These are phyloP conservation scores for Ramazzottius varieornatus DNA, from an alignment of 2,888 invertebrate genomes.

Conservation along the genomic window DNA sequence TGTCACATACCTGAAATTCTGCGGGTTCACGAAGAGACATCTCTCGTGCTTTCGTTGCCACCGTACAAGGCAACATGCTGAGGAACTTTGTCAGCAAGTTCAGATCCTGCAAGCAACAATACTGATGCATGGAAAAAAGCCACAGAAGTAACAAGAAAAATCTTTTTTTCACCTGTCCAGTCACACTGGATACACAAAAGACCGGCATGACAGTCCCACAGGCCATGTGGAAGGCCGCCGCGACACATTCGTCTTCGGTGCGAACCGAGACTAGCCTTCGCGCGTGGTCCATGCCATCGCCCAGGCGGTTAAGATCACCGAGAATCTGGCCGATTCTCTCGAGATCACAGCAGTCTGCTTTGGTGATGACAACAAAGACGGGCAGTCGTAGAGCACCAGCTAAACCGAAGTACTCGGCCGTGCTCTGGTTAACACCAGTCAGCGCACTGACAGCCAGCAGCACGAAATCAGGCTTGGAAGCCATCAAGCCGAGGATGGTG, in stretches of 20 bases:
- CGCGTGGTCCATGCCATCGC: not conserved
- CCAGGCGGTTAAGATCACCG: not conserved
- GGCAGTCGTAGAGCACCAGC: slow-evolving; percentile 35
- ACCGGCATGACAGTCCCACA: slow-evolving; percentile 22
- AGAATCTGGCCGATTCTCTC: not conserved
- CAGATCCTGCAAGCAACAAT: not conserved
- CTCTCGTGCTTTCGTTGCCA: not conserved
- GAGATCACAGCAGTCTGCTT: slow-evolving; percentile 37
- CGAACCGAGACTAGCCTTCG: slow-evolving; percentile 29
- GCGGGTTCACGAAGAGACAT: not conserved
- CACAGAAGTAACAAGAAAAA: no score
- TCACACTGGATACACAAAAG: slow-evolving; percentile 52
- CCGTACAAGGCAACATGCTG: not conserved
- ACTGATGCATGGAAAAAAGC: no score
- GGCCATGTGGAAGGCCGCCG: slow-evolving; percentile 33
- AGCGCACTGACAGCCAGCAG: slow-evolving; percentile 54
- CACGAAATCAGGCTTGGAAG: slow-evolving; percentile 70
- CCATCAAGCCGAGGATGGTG: slow-evolving; percentile 72
- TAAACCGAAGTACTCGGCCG: slow-evolving; percentile 68
- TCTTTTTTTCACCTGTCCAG: slow-evolving; percentile 31
- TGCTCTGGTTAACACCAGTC: slow-evolving; percentile 33
- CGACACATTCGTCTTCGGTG: slow-evolving; percentile 43
- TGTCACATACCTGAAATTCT: not conserved
- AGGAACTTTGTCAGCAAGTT: not conserved
- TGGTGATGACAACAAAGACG: slow-evolving; percentile 73